A percentile compares a stretch with the other conserved stretches of the same genome.
Evolutionary conservation across 2,888 invertebrate genomes (phyloP).

Genomic region (Drosophila siamana): DNA sequence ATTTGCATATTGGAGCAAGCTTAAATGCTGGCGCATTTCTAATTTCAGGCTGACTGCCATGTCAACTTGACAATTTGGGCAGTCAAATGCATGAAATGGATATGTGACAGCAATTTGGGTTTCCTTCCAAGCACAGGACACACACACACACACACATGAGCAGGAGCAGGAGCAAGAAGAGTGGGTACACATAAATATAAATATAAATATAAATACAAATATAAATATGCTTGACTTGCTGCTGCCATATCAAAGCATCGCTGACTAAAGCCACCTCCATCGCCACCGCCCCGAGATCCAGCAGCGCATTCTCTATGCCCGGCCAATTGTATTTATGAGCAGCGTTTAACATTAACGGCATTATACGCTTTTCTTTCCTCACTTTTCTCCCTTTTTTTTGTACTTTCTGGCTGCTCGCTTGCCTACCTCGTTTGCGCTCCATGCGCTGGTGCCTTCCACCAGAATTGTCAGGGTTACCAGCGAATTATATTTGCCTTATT

Average conservation of each 20-base stretch:
- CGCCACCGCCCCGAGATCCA: background rate
- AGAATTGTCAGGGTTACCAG: constrained; percentile 13
- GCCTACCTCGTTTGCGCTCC: background rate
- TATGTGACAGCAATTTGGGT: constrained; percentile 61
- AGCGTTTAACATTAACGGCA: constrained; percentile 20
- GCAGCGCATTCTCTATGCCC: constrained; percentile 22
- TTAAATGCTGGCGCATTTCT: constrained; percentile 77
- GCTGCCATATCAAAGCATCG: constrained; percentile 22
- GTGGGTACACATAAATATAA: constrained; percentile 29
- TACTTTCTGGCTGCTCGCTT: background rate
- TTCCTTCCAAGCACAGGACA: constrained; percentile 1
- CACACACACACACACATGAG: background rate
- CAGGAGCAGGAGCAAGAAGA: too few relatives aligned
- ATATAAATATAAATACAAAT: constrained; percentile 31
- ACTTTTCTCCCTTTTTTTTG: background rate
- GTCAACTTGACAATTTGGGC: constrained; percentile 77
- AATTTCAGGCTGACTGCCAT: constrained; percentile 67
- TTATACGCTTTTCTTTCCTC: constrained; percentile 18
- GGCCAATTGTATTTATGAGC: constrained; percentile 39
- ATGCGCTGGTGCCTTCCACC: background rate
- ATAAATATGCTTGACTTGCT: constrained; percentile 29
- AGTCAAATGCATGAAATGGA: constrained; percentile 74
- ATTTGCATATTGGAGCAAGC: constrained; percentile 65
- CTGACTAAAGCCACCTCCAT: background rate
- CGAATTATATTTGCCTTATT: constrained; percentile 4